Percentiles rank a stretch among this genome's conserved stretches.
Conservation (phyloP, 2,888 invertebrate genomes). For the Tenthredo mesomela region DNA sequence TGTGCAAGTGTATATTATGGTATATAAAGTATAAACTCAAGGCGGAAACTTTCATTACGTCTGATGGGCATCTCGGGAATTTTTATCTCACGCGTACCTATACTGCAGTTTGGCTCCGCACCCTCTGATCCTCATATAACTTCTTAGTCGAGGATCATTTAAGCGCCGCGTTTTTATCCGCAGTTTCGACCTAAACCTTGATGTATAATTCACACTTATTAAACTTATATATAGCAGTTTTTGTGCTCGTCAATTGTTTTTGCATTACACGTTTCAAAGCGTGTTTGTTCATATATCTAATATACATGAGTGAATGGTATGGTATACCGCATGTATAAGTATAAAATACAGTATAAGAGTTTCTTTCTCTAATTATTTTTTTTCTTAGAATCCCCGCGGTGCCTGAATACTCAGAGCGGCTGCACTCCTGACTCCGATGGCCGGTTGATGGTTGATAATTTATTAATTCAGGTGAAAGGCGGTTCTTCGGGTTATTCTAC, state of each 20-base stretch:
- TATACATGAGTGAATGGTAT: no score
- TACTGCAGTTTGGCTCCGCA: background rate
- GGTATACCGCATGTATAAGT: background rate
- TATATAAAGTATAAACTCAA: background rate
- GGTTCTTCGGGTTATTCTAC: constrained; percentile 22
- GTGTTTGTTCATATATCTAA: background rate
- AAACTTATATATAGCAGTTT: background rate
- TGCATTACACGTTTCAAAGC: background rate
- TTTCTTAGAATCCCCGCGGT: constrained; percentile 27
- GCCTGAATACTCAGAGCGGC: background rate
- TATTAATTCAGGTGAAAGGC: constrained; percentile 51
- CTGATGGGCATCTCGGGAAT: constrained; percentile 28
- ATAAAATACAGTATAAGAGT: background rate
- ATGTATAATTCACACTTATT: constrained; percentile 20
- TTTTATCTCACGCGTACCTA: constrained; percentile 7
- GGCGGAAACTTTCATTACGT: constrained; percentile 25
- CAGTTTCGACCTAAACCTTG: background rate
- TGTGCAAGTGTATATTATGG: background rate
- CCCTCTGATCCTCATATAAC: background rate
- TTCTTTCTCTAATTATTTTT: constrained; percentile 39
- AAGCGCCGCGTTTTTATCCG: background rate
- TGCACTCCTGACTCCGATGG: constrained; percentile 24
- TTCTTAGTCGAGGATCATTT: constrained; percentile 1
- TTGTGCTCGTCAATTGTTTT: constrained; percentile 17
- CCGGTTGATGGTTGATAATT: constrained; percentile 48